These are phyloP conservation scores for Centruroides sculpturatus DNA, from an alignment of 1,140 invertebrate genomes.

Conservation along the genomic window DNA sequence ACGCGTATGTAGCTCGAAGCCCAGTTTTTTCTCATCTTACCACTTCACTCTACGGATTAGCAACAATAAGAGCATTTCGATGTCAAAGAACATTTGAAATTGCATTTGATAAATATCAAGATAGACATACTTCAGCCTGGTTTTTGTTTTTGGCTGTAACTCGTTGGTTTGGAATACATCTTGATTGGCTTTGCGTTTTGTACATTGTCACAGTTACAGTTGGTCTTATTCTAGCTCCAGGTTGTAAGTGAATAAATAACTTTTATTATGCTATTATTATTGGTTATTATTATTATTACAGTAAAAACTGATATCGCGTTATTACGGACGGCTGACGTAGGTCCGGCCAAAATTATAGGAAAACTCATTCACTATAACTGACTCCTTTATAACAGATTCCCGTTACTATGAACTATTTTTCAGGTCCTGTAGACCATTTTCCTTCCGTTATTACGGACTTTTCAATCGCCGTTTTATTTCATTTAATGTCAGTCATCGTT, in stretches of 20 bases:
- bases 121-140: constrained; percentile 55
- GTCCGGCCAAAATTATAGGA: too few relatives aligned
- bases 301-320: too few relatives aligned
- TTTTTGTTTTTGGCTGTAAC: constrained; percentile 58
- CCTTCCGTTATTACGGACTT: too few relatives aligned
- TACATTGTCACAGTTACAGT: constrained; percentile 43
- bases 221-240: constrained; percentile 9
- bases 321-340: too few relatives aligned
- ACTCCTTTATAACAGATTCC: too few relatives aligned
- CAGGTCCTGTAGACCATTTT: too few relatives aligned
- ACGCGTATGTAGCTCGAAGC: constrained; percentile 29
- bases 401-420: too few relatives aligned
- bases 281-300: too few relatives aligned
- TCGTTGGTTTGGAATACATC: constrained; percentile 65
- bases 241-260: constrained; percentile 33
- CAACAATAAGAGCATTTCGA: constrained; percentile 34
- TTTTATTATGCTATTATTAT: too few relatives aligned
- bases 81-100: constrained; percentile 45
- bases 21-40: constrained; percentile 39
- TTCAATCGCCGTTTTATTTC: too few relatives aligned
- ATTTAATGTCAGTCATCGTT: too few relatives aligned
- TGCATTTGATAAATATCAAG: constrained; percentile 37
- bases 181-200: constrained; percentile 55
- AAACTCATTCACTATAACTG: too few relatives aligned
- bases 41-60: constrained; percentile 34